Base-by-base conservation (phyloP, 2,797 vertebrate genomes). In the Apogon talboti region DNA sequence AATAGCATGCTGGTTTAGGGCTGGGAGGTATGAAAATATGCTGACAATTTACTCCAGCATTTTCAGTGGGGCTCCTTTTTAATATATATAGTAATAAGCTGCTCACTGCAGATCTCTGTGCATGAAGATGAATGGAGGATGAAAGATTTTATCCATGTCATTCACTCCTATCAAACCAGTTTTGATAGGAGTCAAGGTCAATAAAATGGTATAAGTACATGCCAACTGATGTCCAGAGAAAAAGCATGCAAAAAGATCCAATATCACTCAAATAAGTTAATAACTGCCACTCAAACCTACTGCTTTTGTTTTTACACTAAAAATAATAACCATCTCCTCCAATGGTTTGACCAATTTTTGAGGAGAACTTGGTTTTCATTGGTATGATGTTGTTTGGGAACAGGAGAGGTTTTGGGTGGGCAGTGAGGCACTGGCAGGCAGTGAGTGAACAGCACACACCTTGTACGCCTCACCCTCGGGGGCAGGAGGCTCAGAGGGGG, bases 381-480 rank as follows among this genome's bases (percentile, higher is more conserved):
- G 6, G 24, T 28, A 28, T 28, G 6, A 28, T 28, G 6, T 28
- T 28, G 24, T 28, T 28, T 28, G 19, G 38, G 0, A 13, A 11
- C 13, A 49, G 11, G 5, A 1, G n/a, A 28, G 49, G 10, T 0
- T 46, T 13, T 4, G 38, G 41, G 21, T 28, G 28, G 37, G 37
- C 18, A 54, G 52, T 37, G 48, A 67, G 51, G 66, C 24, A 38
- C 59, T 54, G 54, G 54, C 50, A 95, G 92, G 92, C 92, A 92
- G 81, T 58, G 78, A 76, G 51, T 24, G 64, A 76, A 88, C 64
- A 71, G 81, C 70, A 92, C 92, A 96, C 93, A 99, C 96, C 97
- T 98, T 96, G 24, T 72, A 3, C 87, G 92, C 89, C 91, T 98
- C 96, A 83, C 93, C 93, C 91, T 97, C 95, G 85, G 88, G 86